phyloP scores from a whole-genome alignment of 2,888 invertebrate genomes.

The Chydorus sphaericus region DNA sequence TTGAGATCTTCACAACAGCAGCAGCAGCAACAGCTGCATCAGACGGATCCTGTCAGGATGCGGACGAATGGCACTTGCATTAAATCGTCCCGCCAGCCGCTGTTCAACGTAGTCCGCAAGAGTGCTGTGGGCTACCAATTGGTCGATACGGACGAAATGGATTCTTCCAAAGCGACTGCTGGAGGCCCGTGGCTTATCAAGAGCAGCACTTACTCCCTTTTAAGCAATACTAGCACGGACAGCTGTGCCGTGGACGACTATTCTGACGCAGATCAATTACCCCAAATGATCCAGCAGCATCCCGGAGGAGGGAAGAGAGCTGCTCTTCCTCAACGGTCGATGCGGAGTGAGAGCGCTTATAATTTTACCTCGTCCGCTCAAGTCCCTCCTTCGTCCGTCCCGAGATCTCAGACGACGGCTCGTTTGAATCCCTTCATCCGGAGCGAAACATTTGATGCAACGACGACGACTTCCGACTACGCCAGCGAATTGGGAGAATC shows the following conservation, averaged over 20 bases:
- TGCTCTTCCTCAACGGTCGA: not conserved
- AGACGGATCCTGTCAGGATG: slow-evolving; percentile 20
- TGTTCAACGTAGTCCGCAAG: slow-evolving; percentile 19
- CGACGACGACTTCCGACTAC: slow-evolving; percentile 4
- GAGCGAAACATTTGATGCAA: not conserved
- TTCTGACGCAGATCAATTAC: not conserved
- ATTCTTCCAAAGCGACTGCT: not conserved
- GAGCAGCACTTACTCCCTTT: slow-evolving; percentile 9
- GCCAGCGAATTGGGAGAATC: not conserved
- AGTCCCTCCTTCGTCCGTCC: not conserved
- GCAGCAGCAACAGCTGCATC: not conserved
- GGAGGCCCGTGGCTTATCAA: not conserved
- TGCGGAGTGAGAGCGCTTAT: not conserved
- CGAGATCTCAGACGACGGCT: slow-evolving; percentile 8
- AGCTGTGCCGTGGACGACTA: not conserved
- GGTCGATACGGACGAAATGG: slow-evolving; percentile 16
- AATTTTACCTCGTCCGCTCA: not conserved
- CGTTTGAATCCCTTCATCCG: slow-evolving; percentile 11
- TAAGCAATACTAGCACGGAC: slow-evolving; percentile 9
- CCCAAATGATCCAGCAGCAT: not conserved
- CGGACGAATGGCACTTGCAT: too few relatives aligned
- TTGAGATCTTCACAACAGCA: slow-evolving; percentile 20
- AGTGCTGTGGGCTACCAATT: slow-evolving; percentile 23
- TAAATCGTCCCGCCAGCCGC: not conserved
- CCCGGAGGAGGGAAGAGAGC: not conserved